Conservation (phyloP, 2,113 vertebrate species). For the Lycaon pictus region DNA sequence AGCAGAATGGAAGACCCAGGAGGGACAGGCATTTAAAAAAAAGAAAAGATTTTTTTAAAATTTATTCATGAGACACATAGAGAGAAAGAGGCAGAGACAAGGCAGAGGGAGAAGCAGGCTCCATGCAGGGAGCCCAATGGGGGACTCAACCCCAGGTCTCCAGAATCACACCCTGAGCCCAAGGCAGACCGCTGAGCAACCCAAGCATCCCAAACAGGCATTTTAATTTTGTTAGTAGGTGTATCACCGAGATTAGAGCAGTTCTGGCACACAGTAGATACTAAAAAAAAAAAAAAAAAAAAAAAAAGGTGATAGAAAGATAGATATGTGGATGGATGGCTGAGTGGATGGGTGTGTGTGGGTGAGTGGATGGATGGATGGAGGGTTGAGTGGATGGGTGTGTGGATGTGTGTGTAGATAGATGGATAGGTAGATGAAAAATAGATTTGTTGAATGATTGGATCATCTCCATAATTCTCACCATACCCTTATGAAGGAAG, state of each 20-base stretch:
- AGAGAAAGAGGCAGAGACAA: no score
- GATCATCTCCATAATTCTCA: neutral
- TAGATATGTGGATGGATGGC: fast-evolving
- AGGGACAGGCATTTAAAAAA: neutral
- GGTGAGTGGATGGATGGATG: no score
- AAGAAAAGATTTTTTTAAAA: no score
- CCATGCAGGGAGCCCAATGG: no score
- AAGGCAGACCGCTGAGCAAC: no score
- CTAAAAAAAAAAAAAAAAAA: neutral
- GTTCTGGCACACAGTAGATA: neutral
- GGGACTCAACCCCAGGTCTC: no score
- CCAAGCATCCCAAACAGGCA: no score
- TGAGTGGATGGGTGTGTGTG: no score
- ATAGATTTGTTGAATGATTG: neutral
- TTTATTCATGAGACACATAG: no score
- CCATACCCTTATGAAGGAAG: neutral
- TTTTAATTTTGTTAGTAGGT: neutral
- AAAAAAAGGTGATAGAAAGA: neutral
- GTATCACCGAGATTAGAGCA: neutral
- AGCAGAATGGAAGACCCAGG: neutral
- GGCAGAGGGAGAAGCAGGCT: no score
- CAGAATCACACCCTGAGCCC: no score
- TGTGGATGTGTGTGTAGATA: no score
- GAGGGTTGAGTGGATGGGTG: neutral
- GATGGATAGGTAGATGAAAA: neutral